These are phyloP conservation scores for Sprattus sprattus DNA, from an alignment of 2,113 vertebrate species.

Conservation along the genomic window DNA sequence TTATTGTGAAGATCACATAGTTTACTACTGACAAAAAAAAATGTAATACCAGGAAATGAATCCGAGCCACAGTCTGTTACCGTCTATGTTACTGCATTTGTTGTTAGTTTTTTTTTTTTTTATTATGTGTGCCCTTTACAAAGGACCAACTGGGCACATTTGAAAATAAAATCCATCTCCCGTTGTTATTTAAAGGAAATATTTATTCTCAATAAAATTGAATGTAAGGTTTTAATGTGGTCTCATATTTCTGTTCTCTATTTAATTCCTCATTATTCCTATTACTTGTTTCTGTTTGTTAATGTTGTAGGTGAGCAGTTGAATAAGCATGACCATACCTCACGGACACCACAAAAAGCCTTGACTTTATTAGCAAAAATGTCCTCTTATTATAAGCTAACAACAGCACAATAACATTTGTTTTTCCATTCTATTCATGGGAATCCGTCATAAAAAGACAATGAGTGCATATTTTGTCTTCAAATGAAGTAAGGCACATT, in stretches of 20 bases:
- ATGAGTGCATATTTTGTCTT: constrained; percentile 26
- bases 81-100: not conserved
- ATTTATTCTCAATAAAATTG: constrained; percentile 9
- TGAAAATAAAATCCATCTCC: not conserved
- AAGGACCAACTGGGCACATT: not conserved
- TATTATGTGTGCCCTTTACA: not conserved
- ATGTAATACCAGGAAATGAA: not conserved
- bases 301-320: not conserved
- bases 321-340: not conserved
- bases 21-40: not conserved
- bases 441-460: not conserved
- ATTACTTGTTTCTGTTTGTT: not conserved
- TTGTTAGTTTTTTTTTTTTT: not conserved
- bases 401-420: not conserved
- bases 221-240: not conserved
- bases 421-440: not conserved
- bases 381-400: not conserved
- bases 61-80: not conserved
- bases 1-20: not conserved
- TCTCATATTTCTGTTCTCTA: not conserved
- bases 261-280: not conserved
- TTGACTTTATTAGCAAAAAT: not conserved
- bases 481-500: constrained; percentile 42
- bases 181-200: not conserved
- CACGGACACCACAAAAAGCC: not conserved